These are phyloP conservation scores for Ianthella basta DNA, from an alignment of 37 sponge, comb jelly and placozoan species.

Conservation along the genomic window DNA sequence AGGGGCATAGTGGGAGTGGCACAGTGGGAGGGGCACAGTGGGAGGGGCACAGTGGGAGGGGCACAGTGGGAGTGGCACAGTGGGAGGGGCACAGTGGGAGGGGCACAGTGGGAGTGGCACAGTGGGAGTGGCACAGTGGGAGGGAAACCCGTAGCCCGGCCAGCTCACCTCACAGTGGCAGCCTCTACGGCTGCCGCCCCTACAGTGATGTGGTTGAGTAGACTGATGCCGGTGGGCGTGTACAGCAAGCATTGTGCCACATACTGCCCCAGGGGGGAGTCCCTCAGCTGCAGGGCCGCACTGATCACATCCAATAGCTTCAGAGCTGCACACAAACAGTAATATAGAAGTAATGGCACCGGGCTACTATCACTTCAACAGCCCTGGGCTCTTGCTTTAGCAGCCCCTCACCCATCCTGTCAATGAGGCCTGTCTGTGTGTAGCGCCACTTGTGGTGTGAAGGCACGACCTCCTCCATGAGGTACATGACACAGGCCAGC, in stretches of 20 bases:
- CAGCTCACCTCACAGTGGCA: conserved; percentile 9
- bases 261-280: conserved; percentile 25
- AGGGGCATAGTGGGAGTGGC: background rate
- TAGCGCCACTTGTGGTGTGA: conserved; percentile 74
- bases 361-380: background rate
- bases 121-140: background rate
- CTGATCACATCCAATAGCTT: conserved; percentile 8
- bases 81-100: background rate
- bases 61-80: no score
- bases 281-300: background rate
- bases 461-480: conserved; percentile 63
- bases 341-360: background rate
- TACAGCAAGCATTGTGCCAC: conserved; percentile 53
- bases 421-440: conserved; percentile 8
- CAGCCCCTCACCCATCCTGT: conserved; percentile 55
- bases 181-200: conserved; percentile 58
- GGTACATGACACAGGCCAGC: conserved; percentile 64
- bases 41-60: no score
- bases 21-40: background rate
- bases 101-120: background rate
- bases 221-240: conserved; percentile 31
- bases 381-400: background rate
- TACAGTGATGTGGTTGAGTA: conserved; percentile 48
- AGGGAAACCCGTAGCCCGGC: no score
- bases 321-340: background rate